phyloP scores from a whole-genome alignment of 1,140 invertebrate genomes.

The Globodera rostochiensis region DNA sequence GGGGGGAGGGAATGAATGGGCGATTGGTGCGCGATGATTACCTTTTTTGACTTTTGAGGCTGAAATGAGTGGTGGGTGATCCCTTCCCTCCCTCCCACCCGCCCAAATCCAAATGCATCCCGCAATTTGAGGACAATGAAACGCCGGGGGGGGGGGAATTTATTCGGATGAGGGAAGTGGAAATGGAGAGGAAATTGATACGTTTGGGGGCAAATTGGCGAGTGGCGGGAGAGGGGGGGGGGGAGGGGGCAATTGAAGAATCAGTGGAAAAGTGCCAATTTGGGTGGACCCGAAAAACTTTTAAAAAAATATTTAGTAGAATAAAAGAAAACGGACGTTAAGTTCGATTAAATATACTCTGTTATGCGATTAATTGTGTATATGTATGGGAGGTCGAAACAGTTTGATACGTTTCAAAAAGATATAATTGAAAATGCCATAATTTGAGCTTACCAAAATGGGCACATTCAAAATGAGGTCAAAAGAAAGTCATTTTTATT shows the following conservation, averaged over 20 bases:
- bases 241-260: not conserved
- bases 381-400: too few relatives aligned
- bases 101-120: not conserved
- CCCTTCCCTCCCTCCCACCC: not conserved
- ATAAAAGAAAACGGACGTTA: too few relatives aligned
- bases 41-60: not conserved
- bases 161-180: not conserved
- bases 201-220: constrained; percentile 10
- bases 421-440: too few relatives aligned
- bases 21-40: not conserved
- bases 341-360: too few relatives aligned
- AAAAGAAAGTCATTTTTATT: too few relatives aligned
- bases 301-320: not conserved
- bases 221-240: not conserved
- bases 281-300: not conserved
- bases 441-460: too few relatives aligned
- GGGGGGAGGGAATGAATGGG: not conserved
- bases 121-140: not conserved
- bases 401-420: too few relatives aligned
- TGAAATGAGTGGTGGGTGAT: not conserved
- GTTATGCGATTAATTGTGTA: too few relatives aligned
- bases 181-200: constrained; percentile 12
- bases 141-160: not conserved
- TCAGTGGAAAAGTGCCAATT: not conserved
- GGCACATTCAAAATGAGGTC: too few relatives aligned